Evolutionary conservation across 2,888 invertebrate genomes (phyloP), one percentile per base, ranked within the genome.

Genomic region (Apamea sordens): DNA sequence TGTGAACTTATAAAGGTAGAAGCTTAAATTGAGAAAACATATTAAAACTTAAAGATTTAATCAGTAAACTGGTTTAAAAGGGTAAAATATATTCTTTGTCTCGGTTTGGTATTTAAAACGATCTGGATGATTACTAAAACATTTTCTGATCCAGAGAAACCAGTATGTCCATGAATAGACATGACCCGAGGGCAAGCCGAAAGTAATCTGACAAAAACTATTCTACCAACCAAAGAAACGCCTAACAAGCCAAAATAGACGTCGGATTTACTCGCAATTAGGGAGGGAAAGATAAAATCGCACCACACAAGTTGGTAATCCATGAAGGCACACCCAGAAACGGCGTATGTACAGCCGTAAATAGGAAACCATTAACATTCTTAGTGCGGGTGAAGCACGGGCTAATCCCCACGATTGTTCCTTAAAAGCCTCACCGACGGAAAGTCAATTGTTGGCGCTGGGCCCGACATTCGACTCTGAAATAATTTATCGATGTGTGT

Each of bases 391-490:
- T 86, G 90, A 86, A 89, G 88, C 70, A 74, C 69, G 90, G 89
- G 91, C 91, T 93, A 92, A 93, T 92, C 92, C 84, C 79, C 76
- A 79, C 91, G 89, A 94, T 93, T 93, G 93, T 93, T 92, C 91
- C 89, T 90, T 92, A 92, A 93, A 93, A 94, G 93, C 92, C 86
- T 91, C 83, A 88, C 88, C 90, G 87, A 84, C 85, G 82, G 89
- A 87, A 90, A 92, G 91, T 92, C 93, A 92, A 93, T 91, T 91
- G 92, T 91, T 89, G 87, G 86, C 88, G 80, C 83, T 79, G 75
- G 86, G 76, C 83, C 73, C 82, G 80, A 86, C 80, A 80, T 86
- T 76, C 82, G 65, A 73, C 72, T 83, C 84, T 69, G 86, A 84
- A 87, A 86, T 84, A 84, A 88, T 87, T 81, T 85, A 73, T 73